Evolutionary conservation across 2,888 invertebrate genomes (phyloP).

Genomic region (Alloplasta piceator): DNA sequence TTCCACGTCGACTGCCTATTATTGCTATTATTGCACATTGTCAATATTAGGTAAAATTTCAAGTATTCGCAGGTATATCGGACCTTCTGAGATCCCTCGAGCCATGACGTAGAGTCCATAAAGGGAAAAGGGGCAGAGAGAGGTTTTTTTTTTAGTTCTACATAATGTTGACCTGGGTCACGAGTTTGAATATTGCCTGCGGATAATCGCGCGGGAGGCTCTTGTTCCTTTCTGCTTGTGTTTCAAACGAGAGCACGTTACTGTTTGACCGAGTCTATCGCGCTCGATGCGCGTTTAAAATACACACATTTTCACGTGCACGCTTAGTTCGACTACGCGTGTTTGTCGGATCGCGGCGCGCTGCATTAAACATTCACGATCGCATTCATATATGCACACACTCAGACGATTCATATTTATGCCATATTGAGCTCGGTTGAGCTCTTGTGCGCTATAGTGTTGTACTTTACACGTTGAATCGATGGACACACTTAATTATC

Average conservation of each 20-base stretch:
- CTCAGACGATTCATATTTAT: background rate
- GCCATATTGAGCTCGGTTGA: slow-evolving; percentile 24
- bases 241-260: too few relatives aligned
- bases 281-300: too few relatives aligned
- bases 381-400: slow-evolving; percentile 22
- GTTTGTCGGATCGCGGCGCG: slow-evolving; percentile 32
- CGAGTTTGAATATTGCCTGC: slow-evolving; percentile 74
- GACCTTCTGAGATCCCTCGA: background rate
- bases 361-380: slow-evolving; percentile 7
- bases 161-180: slow-evolving; percentile 74
- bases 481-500: slow-evolving; percentile 54
- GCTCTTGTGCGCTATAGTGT: slow-evolving; percentile 5
- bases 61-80: background rate
- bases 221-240: slow-evolving; percentile 39
- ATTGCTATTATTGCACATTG: slow-evolving; percentile 4
- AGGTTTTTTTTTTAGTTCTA: slow-evolving; percentile 17
- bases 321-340: too few relatives aligned
- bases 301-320: too few relatives aligned
- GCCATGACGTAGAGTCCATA: background rate
- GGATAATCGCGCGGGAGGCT: slow-evolving; percentile 70
- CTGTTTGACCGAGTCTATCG: too few relatives aligned
- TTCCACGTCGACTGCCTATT: background rate
- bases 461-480: slow-evolving; percentile 31
- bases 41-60: background rate
- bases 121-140: slow-evolving; percentile 10